Base-by-base conservation (phyloP, 1,140 invertebrate species). In the Ceratoteleas bidentatus region DNA sequence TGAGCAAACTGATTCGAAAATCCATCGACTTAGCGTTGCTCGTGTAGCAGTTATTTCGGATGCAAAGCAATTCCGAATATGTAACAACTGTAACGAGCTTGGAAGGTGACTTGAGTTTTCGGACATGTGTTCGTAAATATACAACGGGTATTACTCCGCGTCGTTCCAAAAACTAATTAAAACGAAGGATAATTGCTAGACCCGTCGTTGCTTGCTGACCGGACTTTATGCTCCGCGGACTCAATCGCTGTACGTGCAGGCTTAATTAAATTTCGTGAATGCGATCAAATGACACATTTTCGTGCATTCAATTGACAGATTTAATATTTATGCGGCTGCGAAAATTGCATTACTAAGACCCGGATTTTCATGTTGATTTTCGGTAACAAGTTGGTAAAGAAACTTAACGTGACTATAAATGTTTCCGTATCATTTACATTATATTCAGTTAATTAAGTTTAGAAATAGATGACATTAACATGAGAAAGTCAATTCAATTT, bases 201-300 rank as follows among this genome's bases (percentile, higher is more conserved):
- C 61, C 11, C 16, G 8, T 52, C 57, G 47, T 61, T 68, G 0
- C 49, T 54, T 8, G 50, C 61, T 66, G 72, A 62, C 53, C 72
- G 57, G 15, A 58, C 45, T 60, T 65, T 45, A 66, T 66, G 62
- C 61, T 43, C 14, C 5, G 14, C 38, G 33, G 16, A 50, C 57
- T 73, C 50, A 52, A 65, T 66, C 11, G 50, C 16, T 58, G 60
- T 38, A 58, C 10, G 34, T 40, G 52, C 4, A 61, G 8, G 56
- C 58, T 77, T 69, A 57, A 77, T 77, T 69, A 77, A 77, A 77
- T 77, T 69, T 65, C 47, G 53, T 52, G 54, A 75, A 60, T 66
- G 40, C 50, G 33, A 65, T 61, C 64, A 62, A 68, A 69, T 76
- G 56, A 47, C 62, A 66, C 24, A 66, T 45, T 66, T 76, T 62